Percentiles rank a stretch among this genome's conserved stretches.
phyloP scores from a whole-genome alignment of 2,113 vertebrate genomes.

The Pandion haliaetus region DNA sequence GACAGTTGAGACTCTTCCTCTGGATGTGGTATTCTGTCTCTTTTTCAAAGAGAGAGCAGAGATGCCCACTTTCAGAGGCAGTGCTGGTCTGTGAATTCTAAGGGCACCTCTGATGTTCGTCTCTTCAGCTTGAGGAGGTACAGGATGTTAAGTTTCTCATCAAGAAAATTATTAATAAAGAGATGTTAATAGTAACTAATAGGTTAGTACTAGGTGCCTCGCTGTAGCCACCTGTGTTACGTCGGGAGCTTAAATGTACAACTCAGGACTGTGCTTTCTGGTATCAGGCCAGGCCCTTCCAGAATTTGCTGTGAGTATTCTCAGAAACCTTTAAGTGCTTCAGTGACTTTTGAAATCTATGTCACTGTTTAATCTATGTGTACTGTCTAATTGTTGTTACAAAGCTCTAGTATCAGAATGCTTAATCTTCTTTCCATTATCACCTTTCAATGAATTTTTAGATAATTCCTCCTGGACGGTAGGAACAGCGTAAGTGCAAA shows the following conservation, averaged over 20 bases:
- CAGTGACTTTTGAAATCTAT: not conserved
- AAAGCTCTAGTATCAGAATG: not conserved
- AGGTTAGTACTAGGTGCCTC: not conserved
- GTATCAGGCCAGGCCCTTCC: not conserved
- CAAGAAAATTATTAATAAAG: not conserved
- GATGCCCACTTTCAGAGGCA: not conserved
- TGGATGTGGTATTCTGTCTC: not conserved
- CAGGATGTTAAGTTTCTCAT: accelerated
- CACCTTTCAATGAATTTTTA: not conserved
- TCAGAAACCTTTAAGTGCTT: not conserved
- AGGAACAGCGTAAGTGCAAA: not conserved
- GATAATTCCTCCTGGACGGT: not conserved
- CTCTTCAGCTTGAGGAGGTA: not conserved
- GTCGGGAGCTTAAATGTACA: not conserved
- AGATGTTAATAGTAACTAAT: not conserved
- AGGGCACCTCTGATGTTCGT: not conserved
- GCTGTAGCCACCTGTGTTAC: not conserved
- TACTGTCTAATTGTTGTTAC: not conserved
- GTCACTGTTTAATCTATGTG: not conserved
- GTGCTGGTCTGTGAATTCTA: not conserved
- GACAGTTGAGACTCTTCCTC: not conserved
- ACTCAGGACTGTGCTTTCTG: not conserved
- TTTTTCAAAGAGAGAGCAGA: not conserved
- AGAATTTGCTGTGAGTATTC: not conserved
- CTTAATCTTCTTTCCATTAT: not conserved